Evolutionary conservation across 1,140 invertebrate genomes (phyloP).

Genomic region (Nixonia krombeini): DNA sequence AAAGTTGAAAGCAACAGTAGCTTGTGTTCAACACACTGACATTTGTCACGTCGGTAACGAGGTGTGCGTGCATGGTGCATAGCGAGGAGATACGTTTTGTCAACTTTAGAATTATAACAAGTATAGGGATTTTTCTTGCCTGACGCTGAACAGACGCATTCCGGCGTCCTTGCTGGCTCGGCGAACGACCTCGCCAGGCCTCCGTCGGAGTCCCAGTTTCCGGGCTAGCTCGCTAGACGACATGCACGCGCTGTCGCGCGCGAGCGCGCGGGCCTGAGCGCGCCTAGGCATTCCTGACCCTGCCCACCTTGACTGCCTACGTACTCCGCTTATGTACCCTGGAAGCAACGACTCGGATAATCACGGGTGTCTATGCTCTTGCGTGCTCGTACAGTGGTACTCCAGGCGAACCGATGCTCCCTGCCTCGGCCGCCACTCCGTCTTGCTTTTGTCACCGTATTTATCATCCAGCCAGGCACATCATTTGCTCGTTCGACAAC

Average conservation of each 20-base stretch:
- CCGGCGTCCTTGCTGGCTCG: slow-evolving; percentile 57
- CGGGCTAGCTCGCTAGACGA: slow-evolving; percentile 52
- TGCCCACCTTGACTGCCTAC: slow-evolving; percentile 59
- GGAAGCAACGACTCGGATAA: slow-evolving; percentile 48
- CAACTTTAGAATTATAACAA: no score
- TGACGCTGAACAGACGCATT: slow-evolving; percentile 11
- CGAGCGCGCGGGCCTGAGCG: slow-evolving; percentile 62
- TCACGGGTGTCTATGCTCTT: slow-evolving; percentile 46
- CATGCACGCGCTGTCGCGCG: slow-evolving; percentile 52
- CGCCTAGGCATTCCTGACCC: slow-evolving; percentile 63
- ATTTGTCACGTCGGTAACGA: no score
- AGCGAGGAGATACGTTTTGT: no score
- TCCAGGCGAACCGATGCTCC: slow-evolving; percentile 14
- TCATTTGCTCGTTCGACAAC: no score
- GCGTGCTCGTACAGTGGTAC: slow-evolving; percentile 12
- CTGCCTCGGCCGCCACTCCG: slow-evolving; percentile 51
- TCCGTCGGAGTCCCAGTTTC: slow-evolving; percentile 51
- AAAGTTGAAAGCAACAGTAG: no score
- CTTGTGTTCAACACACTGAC: no score
- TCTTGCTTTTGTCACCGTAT: slow-evolving; percentile 58
- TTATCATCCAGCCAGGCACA: no score
- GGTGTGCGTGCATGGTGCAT: no score
- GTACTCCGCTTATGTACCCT: slow-evolving; percentile 26
- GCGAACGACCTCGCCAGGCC: slow-evolving; percentile 62
- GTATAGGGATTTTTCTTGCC: no score